Evolutionary conservation across 2,113 vertebrate species (phyloP).

Genomic region (Saccopteryx bilineata): DNA sequence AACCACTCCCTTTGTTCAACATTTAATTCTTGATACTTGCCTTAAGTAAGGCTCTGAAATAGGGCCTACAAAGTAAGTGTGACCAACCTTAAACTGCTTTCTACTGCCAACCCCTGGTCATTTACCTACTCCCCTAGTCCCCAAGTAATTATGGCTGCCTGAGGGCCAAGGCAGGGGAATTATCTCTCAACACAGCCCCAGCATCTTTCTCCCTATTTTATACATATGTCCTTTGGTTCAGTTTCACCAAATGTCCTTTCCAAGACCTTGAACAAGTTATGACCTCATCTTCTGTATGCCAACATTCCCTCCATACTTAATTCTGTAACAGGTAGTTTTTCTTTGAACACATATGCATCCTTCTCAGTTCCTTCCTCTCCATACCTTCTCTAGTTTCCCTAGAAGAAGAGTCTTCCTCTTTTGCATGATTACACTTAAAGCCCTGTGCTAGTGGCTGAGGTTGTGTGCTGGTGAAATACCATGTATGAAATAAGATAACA

Average conservation of each 20-base stretch:
- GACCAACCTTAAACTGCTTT: background rate
- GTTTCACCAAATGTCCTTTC: background rate
- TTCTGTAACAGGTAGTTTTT: background rate
- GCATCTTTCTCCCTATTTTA: background rate
- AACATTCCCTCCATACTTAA: background rate
- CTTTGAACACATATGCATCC: background rate
- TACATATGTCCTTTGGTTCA: background rate
- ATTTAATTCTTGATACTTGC: background rate
- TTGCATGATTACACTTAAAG: background rate
- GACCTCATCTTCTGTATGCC: background rate
- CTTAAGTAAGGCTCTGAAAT: background rate
- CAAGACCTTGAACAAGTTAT: background rate
- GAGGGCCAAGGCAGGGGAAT: background rate
- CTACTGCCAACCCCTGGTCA: background rate
- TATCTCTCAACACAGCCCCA: background rate
- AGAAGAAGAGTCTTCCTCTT: background rate
- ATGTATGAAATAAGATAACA: accelerated
- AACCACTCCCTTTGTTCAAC: background rate
- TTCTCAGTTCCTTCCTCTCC: background rate
- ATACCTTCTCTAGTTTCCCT: background rate
- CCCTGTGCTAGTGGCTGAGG: background rate
- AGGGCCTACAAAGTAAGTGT: background rate
- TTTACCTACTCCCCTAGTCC: no score
- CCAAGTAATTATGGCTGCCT: background rate
- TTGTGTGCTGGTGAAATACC: background rate